These are phyloP conservation scores for Sinelater perroti DNA, from an alignment of 2,888 invertebrate genomes.

Conservation along the genomic window DNA sequence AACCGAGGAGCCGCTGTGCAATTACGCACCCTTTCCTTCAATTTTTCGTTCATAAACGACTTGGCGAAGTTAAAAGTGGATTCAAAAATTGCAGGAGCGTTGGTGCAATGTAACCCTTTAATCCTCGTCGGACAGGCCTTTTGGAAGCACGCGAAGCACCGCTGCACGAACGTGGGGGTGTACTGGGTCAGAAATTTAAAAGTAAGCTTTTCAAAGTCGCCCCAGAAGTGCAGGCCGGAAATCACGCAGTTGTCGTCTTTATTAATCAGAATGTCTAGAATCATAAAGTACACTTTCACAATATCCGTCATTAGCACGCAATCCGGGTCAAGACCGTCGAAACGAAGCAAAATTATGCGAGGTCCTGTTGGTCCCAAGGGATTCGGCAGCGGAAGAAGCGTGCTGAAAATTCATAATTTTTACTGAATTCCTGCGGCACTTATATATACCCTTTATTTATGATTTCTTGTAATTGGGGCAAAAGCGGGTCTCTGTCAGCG, in stretches of 20 bases:
- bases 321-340: neutral
- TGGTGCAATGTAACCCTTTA: neutral
- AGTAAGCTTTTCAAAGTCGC: neutral
- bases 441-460: neutral
- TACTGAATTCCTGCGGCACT: neutral
- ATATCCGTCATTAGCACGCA: neutral
- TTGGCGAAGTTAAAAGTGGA: neutral
- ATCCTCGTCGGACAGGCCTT: neutral
- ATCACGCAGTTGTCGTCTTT: neutral
- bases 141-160: neutral
- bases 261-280: neutral
- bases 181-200: neutral
- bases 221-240: neutral
- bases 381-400: neutral
- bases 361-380: neutral
- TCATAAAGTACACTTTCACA: neutral
- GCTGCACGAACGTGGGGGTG: neutral
- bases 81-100: neutral
- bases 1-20: too few species aligned
- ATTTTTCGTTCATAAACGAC: neutral
- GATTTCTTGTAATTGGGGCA: neutral
- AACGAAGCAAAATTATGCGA: neutral
- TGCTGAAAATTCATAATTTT: neutral
- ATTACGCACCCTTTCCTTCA: neutral
- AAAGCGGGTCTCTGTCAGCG: neutral